phyloP scores from a whole-genome alignment of 2,888 invertebrate species.

The Pristionchus entomophagus region DNA sequence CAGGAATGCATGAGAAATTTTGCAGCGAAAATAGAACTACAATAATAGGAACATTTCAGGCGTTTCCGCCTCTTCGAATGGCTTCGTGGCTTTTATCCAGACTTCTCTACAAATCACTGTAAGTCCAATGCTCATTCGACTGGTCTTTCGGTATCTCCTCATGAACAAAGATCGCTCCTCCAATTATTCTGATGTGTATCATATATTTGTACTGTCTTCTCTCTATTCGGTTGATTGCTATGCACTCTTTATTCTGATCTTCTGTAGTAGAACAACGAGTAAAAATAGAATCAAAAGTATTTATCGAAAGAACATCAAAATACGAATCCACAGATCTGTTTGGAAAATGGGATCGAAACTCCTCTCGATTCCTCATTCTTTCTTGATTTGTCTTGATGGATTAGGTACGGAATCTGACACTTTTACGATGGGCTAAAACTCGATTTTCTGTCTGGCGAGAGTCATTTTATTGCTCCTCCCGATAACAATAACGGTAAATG shows the following conservation, averaged over 20 bases:
- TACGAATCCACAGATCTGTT: background rate
- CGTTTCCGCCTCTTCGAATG: slow-evolving; percentile 49
- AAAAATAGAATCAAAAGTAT: slow-evolving; percentile 1
- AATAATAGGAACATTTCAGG: background rate
- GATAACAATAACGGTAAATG: background rate
- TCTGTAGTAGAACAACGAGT: background rate
- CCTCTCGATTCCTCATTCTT: background rate
- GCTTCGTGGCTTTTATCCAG: slow-evolving; percentile 68
- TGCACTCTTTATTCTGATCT: background rate
- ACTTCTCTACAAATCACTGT: slow-evolving; percentile 68
- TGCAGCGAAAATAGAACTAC: background rate
- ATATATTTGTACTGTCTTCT: background rate
- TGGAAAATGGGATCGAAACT: background rate
- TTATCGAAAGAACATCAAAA: background rate
- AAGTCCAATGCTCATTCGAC: slow-evolving; percentile 49
- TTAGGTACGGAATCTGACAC: background rate
- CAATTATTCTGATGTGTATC: background rate
- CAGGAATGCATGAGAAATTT: background rate
- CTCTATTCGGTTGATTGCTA: background rate
- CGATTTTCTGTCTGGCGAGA: background rate
- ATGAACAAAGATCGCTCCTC: background rate
- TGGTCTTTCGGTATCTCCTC: background rate
- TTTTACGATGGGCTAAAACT: background rate
- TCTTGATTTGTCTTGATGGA: background rate
- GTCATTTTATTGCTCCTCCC: background rate